Base-by-base conservation (phyloP, 2,113 vertebrate species). In the Chlamydotis undulata region DNA sequence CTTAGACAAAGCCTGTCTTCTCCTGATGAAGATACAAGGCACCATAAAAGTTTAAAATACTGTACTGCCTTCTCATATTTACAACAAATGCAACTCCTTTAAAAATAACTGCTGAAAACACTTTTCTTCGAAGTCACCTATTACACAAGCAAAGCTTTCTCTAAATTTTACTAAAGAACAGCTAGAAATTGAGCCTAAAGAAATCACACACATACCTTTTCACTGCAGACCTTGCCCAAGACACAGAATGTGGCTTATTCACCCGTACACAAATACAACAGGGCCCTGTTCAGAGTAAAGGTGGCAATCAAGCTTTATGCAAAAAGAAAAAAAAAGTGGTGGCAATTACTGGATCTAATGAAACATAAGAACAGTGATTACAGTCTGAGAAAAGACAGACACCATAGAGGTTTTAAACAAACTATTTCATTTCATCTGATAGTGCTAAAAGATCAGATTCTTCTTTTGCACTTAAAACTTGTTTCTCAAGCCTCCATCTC, bases 251-350 rank as follows among this genome's bases (percentile, higher is more conserved):
- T 22, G 56, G 74, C 10, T 60, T 50, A 28, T 56, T 60, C 60
- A 74, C 25, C 23, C 3, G 0, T 2, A n/a, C 6, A 35, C 0
- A 68, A 19, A 63, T 15, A 41, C 26, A 89, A 19, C 0, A 57
- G 22, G 12, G 43, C 24, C 22, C 61, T 45, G 26, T 67, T 76
- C n/a, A 76, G 43, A n/a, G 14, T 7, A 64, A 93, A 83, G 23
- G 29, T 14, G 10, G 19, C 5, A 68, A 53, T 52, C 49, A 64
- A 37, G 39, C 60, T 59, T 73, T 55, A 71, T 3, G 21, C 22
- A 59, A 64, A 78, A 84, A 65, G 35, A 70, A 73, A 47, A 41
- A 35, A 43, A 61, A 69, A 60, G 13, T 10, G 2, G 37, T 9
- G 4, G 22, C 52, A 35, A 33, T 55, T 92, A 75, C 28, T 56